Evolutionary conservation across 2,113 vertebrate species (phyloP), one percentile per base, ranked within the genome.

Genomic region (Aix galericulata): DNA sequence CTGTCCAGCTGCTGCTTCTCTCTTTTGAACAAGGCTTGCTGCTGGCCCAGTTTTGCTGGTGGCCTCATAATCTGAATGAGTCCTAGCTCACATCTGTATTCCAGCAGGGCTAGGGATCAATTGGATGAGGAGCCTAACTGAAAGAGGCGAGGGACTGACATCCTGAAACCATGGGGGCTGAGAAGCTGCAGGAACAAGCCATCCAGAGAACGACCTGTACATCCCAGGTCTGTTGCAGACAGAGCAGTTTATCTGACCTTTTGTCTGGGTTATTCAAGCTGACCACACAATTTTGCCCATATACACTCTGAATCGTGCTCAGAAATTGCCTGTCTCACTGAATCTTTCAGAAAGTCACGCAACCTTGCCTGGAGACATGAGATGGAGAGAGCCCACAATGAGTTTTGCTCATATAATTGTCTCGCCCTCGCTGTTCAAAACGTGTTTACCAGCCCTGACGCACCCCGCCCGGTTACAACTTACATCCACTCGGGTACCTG

Each of bases 371-470:
- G 72, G 13, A 85, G 84, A 46, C 31, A 62, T 12, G 40, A 80
- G 63, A 50, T 25, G 15, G 36, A 74, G 6, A 85, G 32, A 79
- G 7, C 20, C 36, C 62, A 31, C 1, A 0, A 32, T 0, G 1
- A 85, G 26, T 66, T 84, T 69, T 91, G 46, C 26, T 90, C 63
- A 58, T 67, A 72, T 18, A 69, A 14, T 36, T 1, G 0, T 5
- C 27, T 31, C 2, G 1, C 8, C 11, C 9, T 81, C 0, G 0
- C n/a, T 29, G 50, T 34, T 71, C 14, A 69, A 48, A 84, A 79
- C 0, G 1, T 36, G 14, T 48, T 93, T 77, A 23, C n/a, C 48
- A 69, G 4, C 4, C 6, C 15, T n/a, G 34, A 44, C 32, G 11
- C 46, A 68, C 34, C 25, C 40, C 75, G 38, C 9, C 53, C 71